Evolutionary conservation across 64 coral and sea anemone species (phyloP).

Genomic region (Dendrophyllia cribrosa): DNA sequence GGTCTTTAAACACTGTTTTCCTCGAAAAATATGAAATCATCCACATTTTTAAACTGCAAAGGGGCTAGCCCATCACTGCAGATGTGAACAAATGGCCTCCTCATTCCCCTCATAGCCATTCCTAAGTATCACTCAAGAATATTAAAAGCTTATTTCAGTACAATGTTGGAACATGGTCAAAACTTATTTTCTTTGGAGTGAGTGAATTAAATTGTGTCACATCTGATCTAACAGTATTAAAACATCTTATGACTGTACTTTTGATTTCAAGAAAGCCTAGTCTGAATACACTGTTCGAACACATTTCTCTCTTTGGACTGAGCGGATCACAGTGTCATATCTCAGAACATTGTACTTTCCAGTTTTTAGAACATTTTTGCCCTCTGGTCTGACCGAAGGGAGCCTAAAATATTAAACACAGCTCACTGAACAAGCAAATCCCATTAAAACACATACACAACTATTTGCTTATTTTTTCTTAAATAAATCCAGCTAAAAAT

Average conservation of each 20-base stretch:
- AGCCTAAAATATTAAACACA: conserved; percentile 61
- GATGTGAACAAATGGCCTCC: conserved; percentile 66
- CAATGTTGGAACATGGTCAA: conserved; percentile 66
- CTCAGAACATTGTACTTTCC: conserved; percentile 58
- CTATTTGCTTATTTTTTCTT: too few relatives aligned
- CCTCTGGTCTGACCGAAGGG: conserved; percentile 57
- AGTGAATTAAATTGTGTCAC: conserved; percentile 64
- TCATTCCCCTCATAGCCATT: conserved; percentile 60
- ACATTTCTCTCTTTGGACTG: conserved; percentile 64
- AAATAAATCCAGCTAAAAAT: too few relatives aligned
- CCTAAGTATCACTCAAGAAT: conserved; percentile 63
- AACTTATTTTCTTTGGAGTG: conserved; percentile 69
- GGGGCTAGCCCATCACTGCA: conserved; percentile 55
- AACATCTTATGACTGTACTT: conserved; percentile 62
- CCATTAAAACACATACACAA: background rate
- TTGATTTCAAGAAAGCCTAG: conserved; percentile 69
- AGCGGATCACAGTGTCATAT: conserved; percentile 62
- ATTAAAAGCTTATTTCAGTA: conserved; percentile 67
- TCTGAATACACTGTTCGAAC: conserved; percentile 59
- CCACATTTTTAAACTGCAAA: conserved; percentile 43
- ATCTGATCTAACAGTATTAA: conserved; percentile 62
- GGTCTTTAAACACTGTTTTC: conserved; percentile 19
- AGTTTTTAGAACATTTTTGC: conserved; percentile 60
- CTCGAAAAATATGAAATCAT: conserved; percentile 57
- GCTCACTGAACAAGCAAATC: conserved; percentile 64